Conservation (phyloP, 2,888 invertebrate genomes). For the Drosophila fungiperda region DNA sequence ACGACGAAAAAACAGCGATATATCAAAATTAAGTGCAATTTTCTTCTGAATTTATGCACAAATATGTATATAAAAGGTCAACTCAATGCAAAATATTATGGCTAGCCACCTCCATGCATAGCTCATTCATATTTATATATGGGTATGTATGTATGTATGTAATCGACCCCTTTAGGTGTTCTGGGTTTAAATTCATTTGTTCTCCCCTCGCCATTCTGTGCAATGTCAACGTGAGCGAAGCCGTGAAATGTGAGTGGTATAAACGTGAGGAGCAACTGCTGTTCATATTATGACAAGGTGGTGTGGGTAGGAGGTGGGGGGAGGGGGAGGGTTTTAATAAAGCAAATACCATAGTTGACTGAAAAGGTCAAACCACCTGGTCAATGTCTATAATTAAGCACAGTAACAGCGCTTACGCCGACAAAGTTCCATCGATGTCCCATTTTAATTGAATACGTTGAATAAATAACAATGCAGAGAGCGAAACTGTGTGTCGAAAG, state of each 20-base stretch:
- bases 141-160: not conserved
- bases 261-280: slow-evolving; percentile 12
- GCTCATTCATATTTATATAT: not conserved
- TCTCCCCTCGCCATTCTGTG: not conserved
- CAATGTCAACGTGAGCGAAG: slow-evolving; percentile 28
- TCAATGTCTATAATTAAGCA: slow-evolving; percentile 64
- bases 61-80: not conserved
- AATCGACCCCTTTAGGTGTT: not conserved
- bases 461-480: slow-evolving; percentile 4
- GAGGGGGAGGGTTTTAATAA: not conserved
- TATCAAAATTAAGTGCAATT: not conserved
- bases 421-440: slow-evolving; percentile 46
- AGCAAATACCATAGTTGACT: not conserved
- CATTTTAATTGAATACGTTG: slow-evolving; percentile 57
- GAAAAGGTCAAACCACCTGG: slow-evolving; percentile 16
- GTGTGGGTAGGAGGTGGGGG: fast-evolving
- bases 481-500: no score
- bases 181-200: not conserved
- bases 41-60: not conserved
- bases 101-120: not conserved
- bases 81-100: not conserved
- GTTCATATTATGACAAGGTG: not conserved
- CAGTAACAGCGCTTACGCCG: slow-evolving; percentile 36
- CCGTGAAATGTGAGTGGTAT: slow-evolving; percentile 14
- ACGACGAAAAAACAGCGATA: not conserved